Percentiles rank a stretch among this genome's conserved stretches.
Conservation (phyloP, 2,797 vertebrate genomes). For the Heliangelus exortis region DNA sequence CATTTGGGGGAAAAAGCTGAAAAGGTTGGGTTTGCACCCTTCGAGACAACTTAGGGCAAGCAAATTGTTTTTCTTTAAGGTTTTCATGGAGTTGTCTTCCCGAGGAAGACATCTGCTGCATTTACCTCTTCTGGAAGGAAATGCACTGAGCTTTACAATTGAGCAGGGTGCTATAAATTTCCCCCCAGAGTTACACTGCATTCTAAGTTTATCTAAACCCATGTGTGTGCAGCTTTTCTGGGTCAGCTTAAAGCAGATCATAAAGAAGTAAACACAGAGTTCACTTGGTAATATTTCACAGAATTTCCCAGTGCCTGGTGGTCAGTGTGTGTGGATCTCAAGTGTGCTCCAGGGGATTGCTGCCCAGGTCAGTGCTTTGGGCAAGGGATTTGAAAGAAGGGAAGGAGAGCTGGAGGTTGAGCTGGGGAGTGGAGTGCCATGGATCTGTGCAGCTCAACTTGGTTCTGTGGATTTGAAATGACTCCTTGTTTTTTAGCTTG, state of each 20-base stretch:
- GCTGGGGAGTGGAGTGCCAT: neutral
- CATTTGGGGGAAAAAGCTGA: rapidly evolving
- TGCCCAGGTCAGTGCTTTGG: neutral
- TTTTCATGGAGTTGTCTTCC: neutral
- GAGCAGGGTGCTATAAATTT: neutral
- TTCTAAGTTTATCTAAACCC: neutral
- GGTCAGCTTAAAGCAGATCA: neutral
- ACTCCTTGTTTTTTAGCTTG: neutral
- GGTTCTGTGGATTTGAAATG: neutral
- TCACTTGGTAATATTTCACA: rapidly evolving
- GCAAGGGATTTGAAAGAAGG: neutral
- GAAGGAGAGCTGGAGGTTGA: neutral
- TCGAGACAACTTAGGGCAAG: neutral
- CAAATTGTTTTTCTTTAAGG: neutral
- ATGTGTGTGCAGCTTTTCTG: neutral
- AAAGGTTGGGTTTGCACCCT: neutral
- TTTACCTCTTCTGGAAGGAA: neutral
- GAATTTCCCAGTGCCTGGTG: neutral
- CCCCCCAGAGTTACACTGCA: rapidly evolving
- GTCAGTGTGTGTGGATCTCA: neutral
- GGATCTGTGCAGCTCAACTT: neutral
- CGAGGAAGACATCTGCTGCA: neutral
- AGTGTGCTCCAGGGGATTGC: neutral
- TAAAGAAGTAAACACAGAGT: neutral
- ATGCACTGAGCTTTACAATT: neutral